These are phyloP conservation scores for Hippocampus mohnikei DNA, from an alignment of 2,113 vertebrate species.

Conservation along the genomic window DNA sequence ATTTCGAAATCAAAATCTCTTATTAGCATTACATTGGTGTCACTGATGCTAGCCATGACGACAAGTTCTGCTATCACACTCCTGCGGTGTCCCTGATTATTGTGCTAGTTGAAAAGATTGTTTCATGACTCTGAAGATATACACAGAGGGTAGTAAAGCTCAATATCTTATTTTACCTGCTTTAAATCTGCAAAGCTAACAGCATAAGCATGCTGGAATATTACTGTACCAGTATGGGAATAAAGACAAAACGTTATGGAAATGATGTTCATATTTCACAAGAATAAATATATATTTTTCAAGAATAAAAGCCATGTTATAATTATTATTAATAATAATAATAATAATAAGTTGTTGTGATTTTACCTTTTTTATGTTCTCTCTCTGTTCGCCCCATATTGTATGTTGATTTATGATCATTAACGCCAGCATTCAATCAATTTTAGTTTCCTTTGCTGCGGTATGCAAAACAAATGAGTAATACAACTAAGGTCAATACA, in stretches of 20 bases:
- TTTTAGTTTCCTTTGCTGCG: not conserved
- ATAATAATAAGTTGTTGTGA: not conserved
- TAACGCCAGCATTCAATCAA: not conserved
- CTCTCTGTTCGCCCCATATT: not conserved
- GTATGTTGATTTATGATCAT: not conserved
- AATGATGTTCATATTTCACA: too few relatives aligned
- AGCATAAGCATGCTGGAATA: not conserved
- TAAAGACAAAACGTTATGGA: too few relatives aligned
- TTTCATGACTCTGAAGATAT: not conserved
- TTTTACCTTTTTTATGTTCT: not conserved
- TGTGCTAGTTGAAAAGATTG: not conserved
- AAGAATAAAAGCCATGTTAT: too few relatives aligned
- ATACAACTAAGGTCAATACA: not conserved
- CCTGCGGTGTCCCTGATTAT: not conserved
- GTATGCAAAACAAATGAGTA: not conserved
- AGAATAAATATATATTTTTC: too few relatives aligned
- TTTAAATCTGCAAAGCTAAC: not conserved
- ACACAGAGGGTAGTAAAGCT: not conserved
- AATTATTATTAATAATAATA: not conserved
- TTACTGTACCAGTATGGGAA: too few relatives aligned
- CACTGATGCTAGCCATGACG: constrained; percentile 1
- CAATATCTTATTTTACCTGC: not conserved
- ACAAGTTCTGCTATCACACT: not conserved
- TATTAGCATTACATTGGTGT: not conserved
- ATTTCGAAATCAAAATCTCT: not conserved